A percentile compares a stretch with the other conserved stretches of the same genome.
Evolutionary conservation across 2,113 vertebrate genomes (phyloP).

Genomic region (Picathartes gymnocephalus): DNA sequence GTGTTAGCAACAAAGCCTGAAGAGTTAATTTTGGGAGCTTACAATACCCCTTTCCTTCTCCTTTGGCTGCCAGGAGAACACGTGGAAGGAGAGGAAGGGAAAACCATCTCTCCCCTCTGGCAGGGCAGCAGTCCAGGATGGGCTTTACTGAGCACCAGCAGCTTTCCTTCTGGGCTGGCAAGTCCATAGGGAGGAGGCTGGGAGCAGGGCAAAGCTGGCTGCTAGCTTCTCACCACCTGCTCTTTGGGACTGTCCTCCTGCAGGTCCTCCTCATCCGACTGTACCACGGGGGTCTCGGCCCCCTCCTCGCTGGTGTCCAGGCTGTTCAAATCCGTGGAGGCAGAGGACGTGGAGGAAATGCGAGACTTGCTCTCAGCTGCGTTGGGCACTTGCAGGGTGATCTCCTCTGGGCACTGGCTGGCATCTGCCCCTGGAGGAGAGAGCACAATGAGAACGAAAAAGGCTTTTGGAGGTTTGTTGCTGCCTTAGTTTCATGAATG

Average conservation of each 20-base stretch:
- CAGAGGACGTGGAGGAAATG: constrained; percentile 82
- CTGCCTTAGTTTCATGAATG: not conserved
- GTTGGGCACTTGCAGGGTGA: constrained; percentile 61
- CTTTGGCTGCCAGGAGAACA: not conserved
- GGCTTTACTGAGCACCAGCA: not conserved
- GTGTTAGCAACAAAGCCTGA: constrained; percentile 67
- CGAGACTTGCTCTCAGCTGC: constrained; percentile 75
- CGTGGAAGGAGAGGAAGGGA: not conserved
- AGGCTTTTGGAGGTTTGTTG: not conserved
- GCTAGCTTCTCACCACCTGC: constrained; percentile 70
- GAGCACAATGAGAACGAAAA: not conserved
- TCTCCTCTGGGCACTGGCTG: constrained; percentile 70
- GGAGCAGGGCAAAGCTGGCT: not conserved
- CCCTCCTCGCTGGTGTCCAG: constrained; percentile 80
- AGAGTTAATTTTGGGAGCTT: constrained; percentile 52
- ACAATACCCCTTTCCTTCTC: constrained; percentile 8
- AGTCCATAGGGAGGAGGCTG: constrained; percentile 2
- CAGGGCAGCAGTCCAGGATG: constrained; percentile 12
- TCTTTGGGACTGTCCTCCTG: constrained; percentile 75
- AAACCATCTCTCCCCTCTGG: not conserved
- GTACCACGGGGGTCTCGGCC: constrained; percentile 82
- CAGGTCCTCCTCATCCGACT: constrained; percentile 86
- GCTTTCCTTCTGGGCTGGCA: not conserved
- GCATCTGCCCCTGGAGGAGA: constrained; percentile 46
- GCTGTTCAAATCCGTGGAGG: constrained; percentile 82